These are phyloP conservation scores for Cinclus mexicanus DNA, from an alignment of 2,113 vertebrate genomes.

Conservation along the genomic window DNA sequence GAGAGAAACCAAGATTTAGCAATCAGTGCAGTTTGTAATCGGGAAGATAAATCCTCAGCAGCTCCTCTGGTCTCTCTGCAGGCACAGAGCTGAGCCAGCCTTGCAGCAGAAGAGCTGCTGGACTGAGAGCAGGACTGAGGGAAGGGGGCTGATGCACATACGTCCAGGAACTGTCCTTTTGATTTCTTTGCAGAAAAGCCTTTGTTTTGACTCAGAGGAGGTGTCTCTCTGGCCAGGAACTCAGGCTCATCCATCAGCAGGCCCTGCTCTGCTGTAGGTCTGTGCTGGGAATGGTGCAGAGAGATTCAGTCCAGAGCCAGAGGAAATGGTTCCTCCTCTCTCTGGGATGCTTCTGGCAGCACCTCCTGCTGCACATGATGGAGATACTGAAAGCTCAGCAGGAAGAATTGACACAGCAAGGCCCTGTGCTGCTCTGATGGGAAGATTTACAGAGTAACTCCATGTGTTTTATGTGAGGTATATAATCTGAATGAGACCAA, in stretches of 20 bases:
- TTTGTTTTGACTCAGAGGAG: background rate
- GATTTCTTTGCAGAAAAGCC: background rate
- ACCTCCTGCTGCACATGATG: background rate
- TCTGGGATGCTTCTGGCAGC: background rate
- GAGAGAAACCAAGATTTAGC: background rate
- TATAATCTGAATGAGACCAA: background rate
- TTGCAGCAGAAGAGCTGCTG: background rate
- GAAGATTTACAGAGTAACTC: background rate
- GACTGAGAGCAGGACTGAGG: background rate
- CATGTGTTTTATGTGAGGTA: background rate
- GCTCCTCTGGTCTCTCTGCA: background rate
- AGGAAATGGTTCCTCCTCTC: background rate
- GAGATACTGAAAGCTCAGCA: background rate
- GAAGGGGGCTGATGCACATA: background rate
- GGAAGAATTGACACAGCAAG: background rate
- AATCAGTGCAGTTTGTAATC: background rate
- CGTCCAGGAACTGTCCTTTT: background rate
- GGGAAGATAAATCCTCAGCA: background rate
- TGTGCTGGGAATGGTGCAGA: background rate
- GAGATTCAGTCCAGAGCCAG: background rate
- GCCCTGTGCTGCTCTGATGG: background rate
- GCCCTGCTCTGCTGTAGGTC: background rate
- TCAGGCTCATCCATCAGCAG: background rate
- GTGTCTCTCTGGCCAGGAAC: background rate
- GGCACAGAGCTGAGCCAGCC: constrained; percentile 1